Evolutionary conservation across 1,140 invertebrate species (phyloP), one percentile per base, ranked within the genome.

Genomic region (Drosophila hydei): DNA sequence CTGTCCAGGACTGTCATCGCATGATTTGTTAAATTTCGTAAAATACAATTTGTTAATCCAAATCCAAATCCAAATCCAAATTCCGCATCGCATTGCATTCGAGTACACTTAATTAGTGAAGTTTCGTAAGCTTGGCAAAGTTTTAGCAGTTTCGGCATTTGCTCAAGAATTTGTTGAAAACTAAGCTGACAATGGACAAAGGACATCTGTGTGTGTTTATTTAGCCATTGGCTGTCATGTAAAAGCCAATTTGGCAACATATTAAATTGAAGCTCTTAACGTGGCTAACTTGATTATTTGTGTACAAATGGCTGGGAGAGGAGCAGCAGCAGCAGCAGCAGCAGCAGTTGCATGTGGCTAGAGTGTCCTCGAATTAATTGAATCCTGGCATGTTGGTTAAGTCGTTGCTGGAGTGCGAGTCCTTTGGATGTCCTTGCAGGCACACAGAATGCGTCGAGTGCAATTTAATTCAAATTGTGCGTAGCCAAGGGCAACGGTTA

Each of bases 401-500:
- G 42, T 43, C 30, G 30, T 33, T 33, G 30, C 30, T 33, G 25
- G 9, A 21, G 16, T 21, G 43, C 19, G n/a, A 30, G n/a, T 40
- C 48, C 18, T 12, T 27, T 36, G 30, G 16, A 50, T 43, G 19
- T 51, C 23, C 48, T 50, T 23, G 43, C 30, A 18, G 16, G 27
- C 38, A 19, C 18, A 9, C 23, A 71, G 23, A 85, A 58, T 87
- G 81, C 77, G 81, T 75, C 83, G 72, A 88, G 77, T 88, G 81
- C 81, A 85, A 85, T 85, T 85, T 81, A 87, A 85, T 85, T 88
- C 76, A 85, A 85, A 85, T 85, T 65, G 81, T 88, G 80, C 80
- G 80, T 85, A 74, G 80, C 80, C 80, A 85, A 77, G 80, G 77
- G 80, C 77, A 77, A 74, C 65, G 27, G 42, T 68, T 67, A 62